These are phyloP conservation scores for Enteromius afrohamiltoni DNA, from an alignment of 2,797 vertebrate genomes.

Conservation along the genomic window DNA sequence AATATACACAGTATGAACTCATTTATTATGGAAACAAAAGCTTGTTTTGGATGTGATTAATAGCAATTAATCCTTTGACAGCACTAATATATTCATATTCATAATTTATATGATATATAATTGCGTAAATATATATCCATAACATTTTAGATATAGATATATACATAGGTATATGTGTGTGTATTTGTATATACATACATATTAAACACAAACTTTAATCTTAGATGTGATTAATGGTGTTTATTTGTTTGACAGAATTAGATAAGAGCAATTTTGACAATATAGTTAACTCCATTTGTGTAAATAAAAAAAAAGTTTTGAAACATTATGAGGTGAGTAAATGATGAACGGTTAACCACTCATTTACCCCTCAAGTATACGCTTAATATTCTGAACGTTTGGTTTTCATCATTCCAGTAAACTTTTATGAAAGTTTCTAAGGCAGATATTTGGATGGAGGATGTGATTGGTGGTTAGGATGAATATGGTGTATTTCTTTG, in stretches of 20 bases:
- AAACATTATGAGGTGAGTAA: background rate
- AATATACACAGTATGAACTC: no score
- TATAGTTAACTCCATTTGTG: background rate
- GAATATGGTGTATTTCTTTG: background rate
- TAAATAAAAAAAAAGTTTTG: background rate
- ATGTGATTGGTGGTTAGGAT: background rate
- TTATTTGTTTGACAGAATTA: background rate
- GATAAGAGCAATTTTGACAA: background rate
- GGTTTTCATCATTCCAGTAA: background rate
- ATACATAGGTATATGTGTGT: background rate
- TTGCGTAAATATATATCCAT: background rate
- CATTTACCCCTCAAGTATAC: background rate
- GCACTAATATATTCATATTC: background rate
- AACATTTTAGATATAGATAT: background rate
- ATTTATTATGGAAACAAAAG: no score
- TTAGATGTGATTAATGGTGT: background rate
- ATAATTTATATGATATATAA: background rate
- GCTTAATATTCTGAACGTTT: background rate
- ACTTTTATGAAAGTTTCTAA: conserved; percentile 10
- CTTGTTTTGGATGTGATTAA: no score
- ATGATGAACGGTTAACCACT: background rate
- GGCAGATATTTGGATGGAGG: background rate
- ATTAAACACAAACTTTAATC: background rate
- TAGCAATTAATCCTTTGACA: no score
- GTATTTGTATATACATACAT: background rate